Percentiles rank a stretch among this genome's conserved stretches.
Conservation (phyloP, 2,797 vertebrate species). For the Rhabdomys pumilio region DNA sequence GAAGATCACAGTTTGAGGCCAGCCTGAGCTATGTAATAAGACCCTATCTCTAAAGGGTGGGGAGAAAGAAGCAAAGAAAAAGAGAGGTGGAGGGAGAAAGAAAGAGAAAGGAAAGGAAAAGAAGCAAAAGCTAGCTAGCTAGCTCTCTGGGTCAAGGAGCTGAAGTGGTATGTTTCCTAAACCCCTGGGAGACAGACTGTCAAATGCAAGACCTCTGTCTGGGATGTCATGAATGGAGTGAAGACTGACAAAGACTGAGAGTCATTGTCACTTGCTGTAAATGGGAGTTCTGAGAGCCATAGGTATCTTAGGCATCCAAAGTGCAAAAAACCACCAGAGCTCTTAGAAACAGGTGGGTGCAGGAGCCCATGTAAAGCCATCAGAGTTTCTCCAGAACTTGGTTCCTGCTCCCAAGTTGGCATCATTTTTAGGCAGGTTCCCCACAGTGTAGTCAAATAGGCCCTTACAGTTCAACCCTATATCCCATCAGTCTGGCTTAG, state of each 20-base stretch:
- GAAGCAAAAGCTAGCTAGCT: neutral
- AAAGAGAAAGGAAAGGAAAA: no score
- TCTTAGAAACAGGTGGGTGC: neutral
- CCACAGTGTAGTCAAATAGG: neutral
- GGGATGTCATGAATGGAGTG: neutral
- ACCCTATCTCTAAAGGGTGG: neutral
- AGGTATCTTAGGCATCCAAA: neutral
- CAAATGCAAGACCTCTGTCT: neutral
- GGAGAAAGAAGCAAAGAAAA: neutral
- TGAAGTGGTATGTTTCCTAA: neutral
- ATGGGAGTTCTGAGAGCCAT: neutral
- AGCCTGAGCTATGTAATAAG: neutral
- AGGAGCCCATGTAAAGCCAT: neutral
- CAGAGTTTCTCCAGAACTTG: neutral
- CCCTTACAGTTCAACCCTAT: neutral
- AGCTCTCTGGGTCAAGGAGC: neutral
- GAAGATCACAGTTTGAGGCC: neutral
- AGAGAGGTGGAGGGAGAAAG: no score
- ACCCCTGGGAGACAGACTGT: neutral
- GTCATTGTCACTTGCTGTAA: neutral
- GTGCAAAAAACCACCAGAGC: neutral
- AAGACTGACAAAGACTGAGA: neutral
- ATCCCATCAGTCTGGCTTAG: neutral
- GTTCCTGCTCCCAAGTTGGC: neutral
- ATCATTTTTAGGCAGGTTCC: neutral